Base-by-base conservation (phyloP, 2,888 invertebrate genomes). In the Ptilodon capucinus region DNA sequence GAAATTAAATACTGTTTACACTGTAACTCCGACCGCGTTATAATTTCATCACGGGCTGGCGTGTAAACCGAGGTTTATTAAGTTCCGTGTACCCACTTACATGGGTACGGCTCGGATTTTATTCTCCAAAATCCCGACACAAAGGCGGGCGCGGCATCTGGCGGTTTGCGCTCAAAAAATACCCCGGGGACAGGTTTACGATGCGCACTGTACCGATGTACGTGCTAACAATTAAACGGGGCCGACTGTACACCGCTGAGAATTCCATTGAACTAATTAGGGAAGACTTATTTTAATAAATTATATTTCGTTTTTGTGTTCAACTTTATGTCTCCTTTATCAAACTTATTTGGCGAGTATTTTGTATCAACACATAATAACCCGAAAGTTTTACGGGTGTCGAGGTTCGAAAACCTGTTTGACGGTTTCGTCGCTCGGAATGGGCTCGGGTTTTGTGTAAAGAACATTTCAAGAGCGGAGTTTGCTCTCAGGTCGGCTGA, bases 1-100 rank as follows among this genome's bases (percentile, higher is more conserved):
- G 84, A 83, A 82, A 87, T 86, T 86, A 84, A 84, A 84, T 77
- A 80, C 72, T 77, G 77, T 80, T 80, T 75, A 74, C 74, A 59
- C 69, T 70, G 67, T 52, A 63, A 73, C 72, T 74, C 64, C 57
- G 60, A 67, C 70, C 68, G 73, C 69, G 64, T 68, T 74, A 70
- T 76, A 76, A 79, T 81, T 74, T 74, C 68, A 74, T 72, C 64
- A 65, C 46, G 47, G 48, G 50, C 49, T 62, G 56, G 61, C 54
- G 55, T 69, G 63, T 66, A 60, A 55, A 54, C 56, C 47, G 46
- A 59, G 51, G 60, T 60, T 59, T 67, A 60, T 61, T 51, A 65
- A 63, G 55, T 64, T 64, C 60, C 57, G 51, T 52, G 57, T 47
- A 44, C 35, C 58, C 51, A 46, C 36, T 14, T 28, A 48, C 32